phyloP scores from a whole-genome alignment of 2,113 vertebrate species.

The Noturus placidus region DNA sequence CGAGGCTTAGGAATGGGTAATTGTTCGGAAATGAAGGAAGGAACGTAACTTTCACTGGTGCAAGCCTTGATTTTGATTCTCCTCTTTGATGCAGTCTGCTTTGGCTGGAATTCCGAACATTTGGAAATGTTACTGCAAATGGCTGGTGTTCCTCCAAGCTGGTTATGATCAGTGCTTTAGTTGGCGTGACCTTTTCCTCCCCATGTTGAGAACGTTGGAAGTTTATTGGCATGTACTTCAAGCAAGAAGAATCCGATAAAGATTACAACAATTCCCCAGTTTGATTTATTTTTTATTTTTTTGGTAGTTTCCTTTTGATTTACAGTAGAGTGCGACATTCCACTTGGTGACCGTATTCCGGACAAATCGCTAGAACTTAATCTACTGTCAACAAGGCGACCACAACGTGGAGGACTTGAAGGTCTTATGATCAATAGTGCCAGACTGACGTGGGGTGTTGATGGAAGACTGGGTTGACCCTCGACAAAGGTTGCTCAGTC shows the following conservation, averaged over 20 bases:
- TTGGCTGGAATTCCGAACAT: not conserved
- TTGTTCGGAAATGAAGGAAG: constrained; percentile 17
- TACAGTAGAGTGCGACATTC: not conserved
- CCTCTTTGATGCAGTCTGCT: not conserved
- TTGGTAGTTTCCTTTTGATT: too few species aligned
- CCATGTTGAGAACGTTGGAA: not conserved
- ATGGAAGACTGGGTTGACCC: not conserved
- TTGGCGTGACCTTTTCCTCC: constrained; percentile 19
- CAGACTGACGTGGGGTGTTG: constrained; percentile 15
- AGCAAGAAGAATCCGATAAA: constrained; percentile 6
- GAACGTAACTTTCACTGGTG: constrained; percentile 7
- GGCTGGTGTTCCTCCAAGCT: not conserved
- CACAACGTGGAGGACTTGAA: not conserved
- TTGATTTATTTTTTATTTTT: not conserved
- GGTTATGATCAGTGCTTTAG: constrained; percentile 15
- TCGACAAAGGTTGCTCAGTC: constrained; percentile 11
- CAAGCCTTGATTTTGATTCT: not conserved
- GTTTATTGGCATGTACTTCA: not conserved
- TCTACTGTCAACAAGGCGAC: not conserved
- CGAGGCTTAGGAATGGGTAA: not conserved
- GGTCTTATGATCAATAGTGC: not conserved
- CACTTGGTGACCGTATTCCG: not conserved
- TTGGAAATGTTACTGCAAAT: constrained; percentile 5
- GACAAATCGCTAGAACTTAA: not conserved
- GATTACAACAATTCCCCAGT: not conserved